Percentiles rank a stretch among this genome's conserved stretches.
Conservation (phyloP, 2,797 vertebrate genomes). For the Propithecus deckenii region DNA sequence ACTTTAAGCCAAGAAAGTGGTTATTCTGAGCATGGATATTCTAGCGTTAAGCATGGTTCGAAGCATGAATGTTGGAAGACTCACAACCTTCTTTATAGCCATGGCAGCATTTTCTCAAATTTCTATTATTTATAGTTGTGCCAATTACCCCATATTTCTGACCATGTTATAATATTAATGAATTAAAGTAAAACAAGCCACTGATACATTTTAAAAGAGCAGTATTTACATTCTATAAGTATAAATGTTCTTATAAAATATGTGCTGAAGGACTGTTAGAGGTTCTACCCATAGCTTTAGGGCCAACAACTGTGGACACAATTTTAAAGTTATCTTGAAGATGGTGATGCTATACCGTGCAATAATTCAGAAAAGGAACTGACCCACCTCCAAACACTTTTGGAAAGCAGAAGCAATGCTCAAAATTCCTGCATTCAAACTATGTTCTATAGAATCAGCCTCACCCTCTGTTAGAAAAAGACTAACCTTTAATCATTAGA, state of each 20-base stretch:
- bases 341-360: not conserved
- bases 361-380: conserved; percentile 14
- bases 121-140: not conserved
- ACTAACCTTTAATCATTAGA: conserved; percentile 71
- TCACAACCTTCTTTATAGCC: not conserved
- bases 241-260: not conserved
- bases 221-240: not conserved
- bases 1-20: not conserved
- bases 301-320: not conserved
- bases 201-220: not conserved
- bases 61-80: not conserved
- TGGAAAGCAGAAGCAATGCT: not conserved
- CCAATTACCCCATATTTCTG: not conserved
- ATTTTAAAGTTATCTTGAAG: not conserved
- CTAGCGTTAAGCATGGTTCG: not conserved
- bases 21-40: not conserved
- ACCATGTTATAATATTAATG: not conserved
- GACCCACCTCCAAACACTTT: conserved; percentile 8
- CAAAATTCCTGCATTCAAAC: not conserved
- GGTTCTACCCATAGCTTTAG: not conserved
- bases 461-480: conserved; percentile 57
- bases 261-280: not conserved
- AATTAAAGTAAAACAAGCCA: conserved; percentile 38
- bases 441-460: not conserved
- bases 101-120: not conserved